Conservation (phyloP, 1,140 invertebrate species). For the Apis dorsata region DNA sequence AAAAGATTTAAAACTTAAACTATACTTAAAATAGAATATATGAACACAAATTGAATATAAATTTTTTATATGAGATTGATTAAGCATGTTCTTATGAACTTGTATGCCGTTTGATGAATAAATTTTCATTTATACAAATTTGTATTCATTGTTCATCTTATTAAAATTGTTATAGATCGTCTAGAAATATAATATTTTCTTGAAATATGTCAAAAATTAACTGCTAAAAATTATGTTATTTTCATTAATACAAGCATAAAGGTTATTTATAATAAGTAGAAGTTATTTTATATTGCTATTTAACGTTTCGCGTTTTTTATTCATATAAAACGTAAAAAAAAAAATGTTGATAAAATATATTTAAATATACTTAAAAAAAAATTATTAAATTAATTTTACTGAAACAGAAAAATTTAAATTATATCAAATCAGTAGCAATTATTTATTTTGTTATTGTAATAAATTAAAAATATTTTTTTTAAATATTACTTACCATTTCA, state of each 20-base stretch:
- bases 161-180: no score
- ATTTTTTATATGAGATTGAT: no score
- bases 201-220: not conserved
- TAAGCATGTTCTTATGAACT: no score
- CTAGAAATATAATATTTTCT: no score
- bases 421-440: not conserved
- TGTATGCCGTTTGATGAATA: no score
- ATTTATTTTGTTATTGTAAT: not conserved
- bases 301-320: not conserved
- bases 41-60: no score
- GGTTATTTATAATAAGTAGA: not conserved
- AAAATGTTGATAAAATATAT: not conserved
- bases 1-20: no score
- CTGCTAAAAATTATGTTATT: not conserved
- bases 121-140: no score
- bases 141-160: no score
- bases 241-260: not conserved
- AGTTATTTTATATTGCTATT: not conserved
- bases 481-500: constrained; percentile 13
- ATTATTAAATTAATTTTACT: not conserved
- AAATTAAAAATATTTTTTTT: not conserved
- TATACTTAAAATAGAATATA: no score
- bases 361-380: not conserved
- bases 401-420: not conserved
- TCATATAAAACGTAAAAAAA: not conserved